Conservation (phyloP, 2,113 vertebrate species). For the Hippoglossus stenolepis region DNA sequence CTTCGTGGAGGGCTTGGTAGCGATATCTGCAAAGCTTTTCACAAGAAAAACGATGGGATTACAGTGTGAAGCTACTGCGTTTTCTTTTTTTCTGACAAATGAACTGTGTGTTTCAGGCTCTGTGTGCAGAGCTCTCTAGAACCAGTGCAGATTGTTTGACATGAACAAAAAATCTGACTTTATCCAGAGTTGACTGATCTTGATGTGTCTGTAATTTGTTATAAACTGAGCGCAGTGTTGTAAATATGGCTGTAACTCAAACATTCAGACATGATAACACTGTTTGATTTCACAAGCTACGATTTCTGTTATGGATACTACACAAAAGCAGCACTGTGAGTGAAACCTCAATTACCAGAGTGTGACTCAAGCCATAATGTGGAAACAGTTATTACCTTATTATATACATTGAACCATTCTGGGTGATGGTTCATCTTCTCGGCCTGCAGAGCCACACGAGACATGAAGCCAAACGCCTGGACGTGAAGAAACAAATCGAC, state of each 20-base stretch:
- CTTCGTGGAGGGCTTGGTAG: slow-evolving; percentile 6
- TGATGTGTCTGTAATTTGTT: slow-evolving; percentile 30
- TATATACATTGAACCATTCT: slow-evolving; percentile 98
- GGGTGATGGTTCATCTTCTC: slow-evolving; percentile 99
- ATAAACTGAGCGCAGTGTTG: slow-evolving; percentile 22
- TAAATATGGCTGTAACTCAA: slow-evolving; percentile 23
- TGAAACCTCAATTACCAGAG: background rate
- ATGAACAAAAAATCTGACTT: slow-evolving; percentile 38
- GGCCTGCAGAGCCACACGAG: slow-evolving; percentile 93
- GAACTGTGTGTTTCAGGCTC: slow-evolving; percentile 26
- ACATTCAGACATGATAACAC: background rate
- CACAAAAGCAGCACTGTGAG: slow-evolving; percentile 15
- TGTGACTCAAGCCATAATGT: slow-evolving; percentile 14
- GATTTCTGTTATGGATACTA: slow-evolving; percentile 31
- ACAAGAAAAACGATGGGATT: slow-evolving; percentile 57
- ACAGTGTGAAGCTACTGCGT: slow-evolving; percentile 42
- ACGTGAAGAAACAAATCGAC: slow-evolving; percentile 42
- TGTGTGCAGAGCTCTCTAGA: slow-evolving; percentile 17
- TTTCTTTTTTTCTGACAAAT: slow-evolving; percentile 12
- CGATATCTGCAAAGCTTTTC: slow-evolving; percentile 62
- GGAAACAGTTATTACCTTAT: slow-evolving; percentile 87
- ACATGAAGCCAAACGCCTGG: slow-evolving; percentile 99
- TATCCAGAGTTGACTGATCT: slow-evolving; percentile 35
- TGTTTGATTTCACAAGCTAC: slow-evolving; percentile 3
- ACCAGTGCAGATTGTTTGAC: slow-evolving; percentile 41